phyloP scores from a whole-genome alignment of 2,888 invertebrate genomes.

The Aspidiotus destructor region DNA sequence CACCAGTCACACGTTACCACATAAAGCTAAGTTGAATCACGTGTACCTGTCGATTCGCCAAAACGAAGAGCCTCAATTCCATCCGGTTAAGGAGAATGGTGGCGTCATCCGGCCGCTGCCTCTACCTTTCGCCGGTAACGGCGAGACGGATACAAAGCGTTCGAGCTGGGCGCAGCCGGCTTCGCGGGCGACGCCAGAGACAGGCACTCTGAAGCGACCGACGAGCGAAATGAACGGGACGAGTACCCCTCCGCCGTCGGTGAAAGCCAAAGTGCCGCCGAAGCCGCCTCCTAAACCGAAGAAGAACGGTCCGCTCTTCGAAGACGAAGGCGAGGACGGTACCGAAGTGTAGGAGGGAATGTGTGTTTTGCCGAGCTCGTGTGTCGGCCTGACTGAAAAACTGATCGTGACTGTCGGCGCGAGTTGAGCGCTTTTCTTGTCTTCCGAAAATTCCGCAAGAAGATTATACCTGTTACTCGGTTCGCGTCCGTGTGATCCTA shows the following conservation, averaged over 20 bases:
- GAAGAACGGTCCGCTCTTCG: constrained; percentile 65
- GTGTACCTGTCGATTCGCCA: constrained; percentile 26
- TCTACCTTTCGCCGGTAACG: neutral
- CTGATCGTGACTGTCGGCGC: no score
- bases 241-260: constrained; percentile 41
- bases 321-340: constrained; percentile 80
- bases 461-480: no score
- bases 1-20: constrained; percentile 35
- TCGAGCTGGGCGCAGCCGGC: constrained; percentile 32
- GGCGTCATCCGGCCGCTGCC: constrained; percentile 28
- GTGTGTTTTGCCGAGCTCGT: no score
- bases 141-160: constrained; percentile 5
- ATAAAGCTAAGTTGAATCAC: constrained; percentile 33
- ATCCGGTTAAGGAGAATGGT: constrained; percentile 12
- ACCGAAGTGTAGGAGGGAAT: constrained; percentile 58
- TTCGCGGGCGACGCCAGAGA: constrained; percentile 20
- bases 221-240: constrained; percentile 38
- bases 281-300: constrained; percentile 73
- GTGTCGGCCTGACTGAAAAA: no score
- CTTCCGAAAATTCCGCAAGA: no score
- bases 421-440: no score
- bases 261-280: constrained; percentile 59
- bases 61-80: constrained; percentile 18
- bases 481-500: no score
- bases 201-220: constrained; percentile 18